Conservation (phyloP, 2,113 vertebrate species). For the Triplophysa siluroides region DNA sequence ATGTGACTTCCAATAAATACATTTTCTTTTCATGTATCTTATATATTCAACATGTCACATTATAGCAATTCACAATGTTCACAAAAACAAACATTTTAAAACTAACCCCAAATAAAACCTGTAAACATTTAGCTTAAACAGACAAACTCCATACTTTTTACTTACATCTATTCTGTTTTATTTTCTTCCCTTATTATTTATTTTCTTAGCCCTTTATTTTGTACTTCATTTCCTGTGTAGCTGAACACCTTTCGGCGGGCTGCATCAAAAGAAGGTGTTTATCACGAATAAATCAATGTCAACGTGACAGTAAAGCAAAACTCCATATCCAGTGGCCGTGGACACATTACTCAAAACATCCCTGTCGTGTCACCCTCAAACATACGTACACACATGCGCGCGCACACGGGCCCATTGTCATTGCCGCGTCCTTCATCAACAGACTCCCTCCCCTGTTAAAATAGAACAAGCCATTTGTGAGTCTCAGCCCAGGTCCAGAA, state of each 20-base stretch:
- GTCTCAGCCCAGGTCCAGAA: slow-evolving; percentile 41
- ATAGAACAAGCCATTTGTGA: slow-evolving; percentile 42
- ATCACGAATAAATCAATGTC: slow-evolving; percentile 55
- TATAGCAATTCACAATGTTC: not conserved
- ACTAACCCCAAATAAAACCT: not conserved
- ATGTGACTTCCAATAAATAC: no score
- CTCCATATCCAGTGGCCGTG: slow-evolving; percentile 50
- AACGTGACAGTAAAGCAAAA: slow-evolving; percentile 49
- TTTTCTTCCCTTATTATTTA: not conserved
- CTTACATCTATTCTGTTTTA: not conserved
- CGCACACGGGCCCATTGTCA: slow-evolving; percentile 19
- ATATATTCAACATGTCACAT: no score
- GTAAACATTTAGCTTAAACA: not conserved
- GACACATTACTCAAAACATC: slow-evolving; percentile 54
- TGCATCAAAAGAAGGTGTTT: slow-evolving; percentile 56
- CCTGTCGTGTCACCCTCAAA: slow-evolving; percentile 39
- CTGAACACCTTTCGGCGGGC: slow-evolving; percentile 34
- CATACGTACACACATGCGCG: slow-evolving; percentile 38
- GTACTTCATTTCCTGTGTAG: slow-evolving; percentile 38
- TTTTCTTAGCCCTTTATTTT: slow-evolving; percentile 11
- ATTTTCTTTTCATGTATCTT: no score
- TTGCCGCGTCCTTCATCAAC: slow-evolving; percentile 41
- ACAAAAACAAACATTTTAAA: not conserved
- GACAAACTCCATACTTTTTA: not conserved
- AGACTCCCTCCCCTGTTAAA: slow-evolving; percentile 41